These are phyloP conservation scores for Leptopilina clavipes DNA, from an alignment of 1,140 invertebrate genomes.

Conservation along the genomic window DNA sequence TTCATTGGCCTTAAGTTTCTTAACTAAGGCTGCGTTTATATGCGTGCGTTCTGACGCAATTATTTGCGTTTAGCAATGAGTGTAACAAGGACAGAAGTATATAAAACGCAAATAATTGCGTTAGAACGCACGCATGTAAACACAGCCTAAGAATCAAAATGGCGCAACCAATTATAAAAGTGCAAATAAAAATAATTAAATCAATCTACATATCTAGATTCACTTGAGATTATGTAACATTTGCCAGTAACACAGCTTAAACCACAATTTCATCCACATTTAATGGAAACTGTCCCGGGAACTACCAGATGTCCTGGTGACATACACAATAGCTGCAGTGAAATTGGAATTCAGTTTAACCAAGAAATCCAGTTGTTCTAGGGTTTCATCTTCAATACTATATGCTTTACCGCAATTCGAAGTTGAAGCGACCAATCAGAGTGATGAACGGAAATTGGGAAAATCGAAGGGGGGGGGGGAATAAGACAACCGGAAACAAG, in stretches of 20 bases:
- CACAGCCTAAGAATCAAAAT: too few relatives aligned
- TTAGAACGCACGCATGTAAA: too few relatives aligned
- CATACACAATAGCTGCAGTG: neutral
- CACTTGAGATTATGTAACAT: neutral
- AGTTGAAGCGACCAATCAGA: constrained; percentile 17
- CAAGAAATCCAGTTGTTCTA: neutral
- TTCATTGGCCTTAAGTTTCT: too few relatives aligned
- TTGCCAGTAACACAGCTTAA: neutral
- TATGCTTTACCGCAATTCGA: constrained; percentile 1
- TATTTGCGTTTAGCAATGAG: too few relatives aligned
- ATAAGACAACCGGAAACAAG: constrained; percentile 42
- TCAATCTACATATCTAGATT: too few relatives aligned
- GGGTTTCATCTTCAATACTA: neutral
- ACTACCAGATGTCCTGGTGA: neutral
- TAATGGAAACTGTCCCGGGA: neutral
- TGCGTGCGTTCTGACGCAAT: too few relatives aligned
- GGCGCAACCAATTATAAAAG: too few relatives aligned
- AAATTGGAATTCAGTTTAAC: constrained; percentile 16
- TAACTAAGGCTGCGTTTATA: too few relatives aligned
- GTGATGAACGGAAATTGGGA: constrained; percentile 49
- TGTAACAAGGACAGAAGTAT: too few relatives aligned
- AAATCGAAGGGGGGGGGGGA: constrained; percentile 39
- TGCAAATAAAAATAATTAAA: too few relatives aligned
- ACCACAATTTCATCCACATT: neutral
- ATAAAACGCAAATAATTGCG: too few relatives aligned